These are phyloP conservation scores for Drosophila littoralis DNA, from an alignment of 1,140 invertebrate genomes.

Conservation along the genomic window DNA sequence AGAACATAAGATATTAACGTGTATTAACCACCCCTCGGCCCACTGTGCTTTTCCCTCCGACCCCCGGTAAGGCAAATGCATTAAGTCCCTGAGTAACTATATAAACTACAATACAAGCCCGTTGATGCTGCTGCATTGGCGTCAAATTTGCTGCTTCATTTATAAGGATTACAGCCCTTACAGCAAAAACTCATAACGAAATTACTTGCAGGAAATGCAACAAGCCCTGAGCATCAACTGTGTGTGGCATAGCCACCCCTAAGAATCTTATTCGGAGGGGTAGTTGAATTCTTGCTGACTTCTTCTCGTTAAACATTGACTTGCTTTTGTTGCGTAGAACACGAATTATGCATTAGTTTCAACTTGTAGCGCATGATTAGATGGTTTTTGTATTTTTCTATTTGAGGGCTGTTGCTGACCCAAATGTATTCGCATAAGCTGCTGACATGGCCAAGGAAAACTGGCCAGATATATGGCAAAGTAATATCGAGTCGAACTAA, in stretches of 20 bases:
- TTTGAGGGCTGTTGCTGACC: constrained; percentile 27
- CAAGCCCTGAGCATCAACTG: constrained; percentile 35
- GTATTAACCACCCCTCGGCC: constrained; percentile 46
- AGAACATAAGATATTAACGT: constrained; percentile 72
- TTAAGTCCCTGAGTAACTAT: constrained; percentile 62
- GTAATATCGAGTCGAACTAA: not conserved
- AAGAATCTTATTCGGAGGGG: constrained; percentile 33
- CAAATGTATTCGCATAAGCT: constrained; percentile 25
- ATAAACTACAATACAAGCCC: constrained; percentile 49
- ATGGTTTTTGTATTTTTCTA: constrained; percentile 38
- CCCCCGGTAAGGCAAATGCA: constrained; percentile 55
- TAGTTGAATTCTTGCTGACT: constrained; percentile 41
- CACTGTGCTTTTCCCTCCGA: not conserved
- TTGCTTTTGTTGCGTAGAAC: constrained; percentile 38
- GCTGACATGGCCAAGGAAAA: constrained; percentile 8
- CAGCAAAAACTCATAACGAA: constrained; percentile 75
- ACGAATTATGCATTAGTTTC: constrained; percentile 79
- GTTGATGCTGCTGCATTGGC: constrained; percentile 57
- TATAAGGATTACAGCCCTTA: constrained; percentile 72
- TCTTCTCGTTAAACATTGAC: constrained; percentile 36
- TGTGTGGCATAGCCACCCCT: constrained; percentile 32
- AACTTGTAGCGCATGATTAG: constrained; percentile 65
- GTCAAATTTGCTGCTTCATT: constrained; percentile 81
- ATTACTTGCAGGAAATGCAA: constrained; percentile 80
- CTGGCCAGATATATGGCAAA: not conserved